Base-by-base conservation (phyloP, 2,888 invertebrate species). In the Archaeoteleia sp. region DNA sequence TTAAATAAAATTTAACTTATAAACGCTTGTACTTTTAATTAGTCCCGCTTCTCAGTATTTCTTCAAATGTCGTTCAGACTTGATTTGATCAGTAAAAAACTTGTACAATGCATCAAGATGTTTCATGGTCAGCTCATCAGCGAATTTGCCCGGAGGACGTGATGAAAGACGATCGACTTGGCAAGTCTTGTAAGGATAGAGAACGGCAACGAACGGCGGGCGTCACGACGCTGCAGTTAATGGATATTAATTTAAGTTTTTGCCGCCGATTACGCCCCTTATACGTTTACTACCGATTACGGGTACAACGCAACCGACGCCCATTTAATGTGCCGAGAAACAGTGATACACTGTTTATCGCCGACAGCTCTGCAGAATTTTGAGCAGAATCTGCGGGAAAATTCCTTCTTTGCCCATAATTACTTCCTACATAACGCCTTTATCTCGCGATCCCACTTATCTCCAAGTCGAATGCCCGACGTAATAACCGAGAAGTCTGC, bases 261-360 rank as follows among this genome's bases (percentile, higher is more conserved):
- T 70, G 40, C 54, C 42, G 17, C 32, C 23, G 49, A 46, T 58
- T 65, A 60, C 60, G 48, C 14, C 53, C 32, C 45, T 49, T 25
- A 32, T 32, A 34, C 53, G 29, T 62, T 67, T 55, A 63, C 51
- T 37, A 48, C 29, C 48, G 43, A 42, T 60, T 54, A 45, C 37
- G 40, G 39, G 17, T 12, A 35, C 23, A 53, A 58, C 58, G 60
- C 70, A 51, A 53, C 66, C 60, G 51, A 61, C 72, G 67, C 65
- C 63, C 69, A 68, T 72, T 79, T 80, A 79, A 80, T 77, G 77
- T 70, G 70, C 70, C 72, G 71, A 68, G 78, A 74, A 78, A 80
- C 74, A 74, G 76, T 80, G 78, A 81, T 80, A 79, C 78, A 79
- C 76, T 73, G 76, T 78, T 81, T 82, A 81, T 80, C 75, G 75